A percentile compares a stretch with the other conserved stretches of the same genome.
These are phyloP conservation scores for Apodemia duryi DNA, from an alignment of 2,888 invertebrate genomes.

Conservation along the genomic window DNA sequence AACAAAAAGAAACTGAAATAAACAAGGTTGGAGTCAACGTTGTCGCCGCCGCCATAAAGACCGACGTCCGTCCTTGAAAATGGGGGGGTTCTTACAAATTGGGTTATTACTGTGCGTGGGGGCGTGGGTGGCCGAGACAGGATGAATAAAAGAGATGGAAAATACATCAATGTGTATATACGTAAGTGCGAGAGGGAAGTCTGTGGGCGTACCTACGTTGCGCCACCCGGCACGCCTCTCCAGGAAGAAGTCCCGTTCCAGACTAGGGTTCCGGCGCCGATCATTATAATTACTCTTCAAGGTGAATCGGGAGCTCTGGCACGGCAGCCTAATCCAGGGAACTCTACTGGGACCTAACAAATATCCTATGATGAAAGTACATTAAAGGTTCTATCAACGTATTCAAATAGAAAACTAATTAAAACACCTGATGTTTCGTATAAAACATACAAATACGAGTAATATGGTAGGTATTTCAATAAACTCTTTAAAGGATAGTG, in stretches of 20 bases:
- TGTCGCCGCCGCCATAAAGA: conserved; percentile 78
- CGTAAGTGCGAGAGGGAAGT: conserved; percentile 45
- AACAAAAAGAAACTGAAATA: conserved; percentile 79
- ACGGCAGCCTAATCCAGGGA: conserved; percentile 61
- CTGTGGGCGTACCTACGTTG: conserved; percentile 72
- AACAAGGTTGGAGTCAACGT: conserved; percentile 80
- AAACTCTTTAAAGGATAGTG: background rate
- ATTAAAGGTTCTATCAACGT: conserved; percentile 60
- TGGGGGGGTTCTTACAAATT: conserved; percentile 79
- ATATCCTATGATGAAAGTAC: conserved; percentile 64
- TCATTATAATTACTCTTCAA: conserved; percentile 79
- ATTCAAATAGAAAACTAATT: conserved; percentile 40
- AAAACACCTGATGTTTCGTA: conserved; percentile 13
- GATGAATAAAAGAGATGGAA: conserved; percentile 49
- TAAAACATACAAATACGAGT: background rate
- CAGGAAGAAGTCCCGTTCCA: conserved; percentile 72
- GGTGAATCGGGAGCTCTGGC: conserved; percentile 63
- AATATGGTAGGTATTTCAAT: conserved; percentile 2
- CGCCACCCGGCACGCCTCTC: conserved; percentile 73
- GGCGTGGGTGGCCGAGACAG: conserved; percentile 66
- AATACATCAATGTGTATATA: conserved; percentile 33
- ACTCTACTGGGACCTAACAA: conserved; percentile 61
- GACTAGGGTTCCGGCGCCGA: conserved; percentile 73
- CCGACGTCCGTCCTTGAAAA: conserved; percentile 80
- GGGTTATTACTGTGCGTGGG: conserved; percentile 76